phyloP scores from a whole-genome alignment of 2,888 invertebrate species.

The Lasius platythorax region DNA sequence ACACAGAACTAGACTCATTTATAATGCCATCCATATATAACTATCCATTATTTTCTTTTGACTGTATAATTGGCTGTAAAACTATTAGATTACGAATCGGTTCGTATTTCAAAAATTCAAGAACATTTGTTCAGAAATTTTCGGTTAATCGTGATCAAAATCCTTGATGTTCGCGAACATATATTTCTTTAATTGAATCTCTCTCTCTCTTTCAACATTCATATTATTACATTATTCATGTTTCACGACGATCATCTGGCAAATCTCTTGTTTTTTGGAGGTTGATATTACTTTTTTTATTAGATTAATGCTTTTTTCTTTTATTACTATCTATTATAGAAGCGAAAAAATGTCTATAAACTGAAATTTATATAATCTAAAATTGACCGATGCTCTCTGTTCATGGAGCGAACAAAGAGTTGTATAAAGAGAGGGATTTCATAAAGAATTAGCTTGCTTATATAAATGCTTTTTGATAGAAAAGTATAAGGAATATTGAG shows the following conservation, averaged over 20 bases:
- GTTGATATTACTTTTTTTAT: not conserved
- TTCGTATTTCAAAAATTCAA: not conserved
- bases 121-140: not conserved
- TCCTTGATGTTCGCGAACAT: not conserved
- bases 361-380: not conserved
- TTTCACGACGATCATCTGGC: not conserved
- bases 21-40: not conserved
- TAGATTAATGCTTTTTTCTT: not conserved
- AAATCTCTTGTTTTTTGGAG: not conserved
- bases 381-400: not conserved
- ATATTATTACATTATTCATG: not conserved
- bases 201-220: not conserved
- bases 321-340: not conserved
- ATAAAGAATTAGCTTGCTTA: slow-evolving; percentile 11
- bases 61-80: not conserved
- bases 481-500: slow-evolving; percentile 14
- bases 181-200: not conserved
- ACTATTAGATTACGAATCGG: not conserved
- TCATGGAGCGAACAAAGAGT: not conserved
- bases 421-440: not conserved
- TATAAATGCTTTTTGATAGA: not conserved
- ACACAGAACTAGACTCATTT: not conserved
- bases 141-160: not conserved
- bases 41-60: not conserved
- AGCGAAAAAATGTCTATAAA: not conserved